Percentiles rank a stretch among this genome's conserved stretches.
phyloP scores from a whole-genome alignment of 2,888 invertebrate species.

The Scrobipalpa atriplicella region DNA sequence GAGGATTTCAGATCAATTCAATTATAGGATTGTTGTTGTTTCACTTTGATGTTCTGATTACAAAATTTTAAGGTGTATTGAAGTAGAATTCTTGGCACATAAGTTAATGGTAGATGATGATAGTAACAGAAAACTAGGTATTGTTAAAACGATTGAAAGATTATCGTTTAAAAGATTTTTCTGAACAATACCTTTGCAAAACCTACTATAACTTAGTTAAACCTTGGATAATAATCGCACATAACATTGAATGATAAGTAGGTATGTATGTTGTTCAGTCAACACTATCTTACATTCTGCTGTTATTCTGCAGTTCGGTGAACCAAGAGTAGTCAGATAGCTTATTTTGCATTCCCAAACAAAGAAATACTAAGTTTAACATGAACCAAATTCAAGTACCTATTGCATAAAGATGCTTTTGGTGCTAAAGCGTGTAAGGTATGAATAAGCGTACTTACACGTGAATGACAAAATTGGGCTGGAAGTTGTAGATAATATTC shows the following conservation, averaged over 20 bases:
- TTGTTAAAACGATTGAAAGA: no score
- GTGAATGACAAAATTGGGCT: neutral
- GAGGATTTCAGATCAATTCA: no score
- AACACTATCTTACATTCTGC: neutral
- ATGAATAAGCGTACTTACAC: constrained; percentile 12
- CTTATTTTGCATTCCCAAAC: constrained; percentile 4
- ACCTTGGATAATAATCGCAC: neutral
- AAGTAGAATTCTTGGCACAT: no score
- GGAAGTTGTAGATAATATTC: constrained; percentile 2
- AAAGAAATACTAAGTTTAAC: neutral
- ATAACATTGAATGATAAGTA: neutral
- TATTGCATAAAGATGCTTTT: neutral
- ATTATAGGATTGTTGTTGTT: no score
- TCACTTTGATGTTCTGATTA: no score
- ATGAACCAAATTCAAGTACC: neutral
- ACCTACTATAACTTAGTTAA: neutral
- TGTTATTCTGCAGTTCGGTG: neutral
- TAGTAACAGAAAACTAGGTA: no score
- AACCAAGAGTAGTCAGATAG: constrained; percentile 1
- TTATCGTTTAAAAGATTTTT: no score
- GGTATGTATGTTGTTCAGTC: neutral
- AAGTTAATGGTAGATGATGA: no score
- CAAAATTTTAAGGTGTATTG: no score
- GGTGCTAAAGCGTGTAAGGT: neutral
- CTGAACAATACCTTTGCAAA: neutral